Conservation (phyloP, 2,888 invertebrate genomes). For the Heliconius erato region DNA sequence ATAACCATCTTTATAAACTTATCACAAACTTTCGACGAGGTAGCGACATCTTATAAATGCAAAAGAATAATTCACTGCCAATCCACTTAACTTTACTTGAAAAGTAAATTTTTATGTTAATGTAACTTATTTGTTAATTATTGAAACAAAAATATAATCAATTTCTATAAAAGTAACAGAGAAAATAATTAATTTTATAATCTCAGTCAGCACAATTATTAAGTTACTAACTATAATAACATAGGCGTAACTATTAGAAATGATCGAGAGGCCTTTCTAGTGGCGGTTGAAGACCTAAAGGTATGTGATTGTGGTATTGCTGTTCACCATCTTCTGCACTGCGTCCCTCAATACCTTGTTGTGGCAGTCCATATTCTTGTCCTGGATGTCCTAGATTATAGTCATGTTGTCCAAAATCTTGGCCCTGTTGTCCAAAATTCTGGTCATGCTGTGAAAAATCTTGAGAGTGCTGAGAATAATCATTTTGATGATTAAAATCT, state of each 20-base stretch:
- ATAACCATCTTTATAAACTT: slow-evolving; percentile 43
- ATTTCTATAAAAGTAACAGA: neutral
- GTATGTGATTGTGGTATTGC: slow-evolving; percentile 79
- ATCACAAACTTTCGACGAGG: slow-evolving; percentile 60
- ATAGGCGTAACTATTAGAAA: slow-evolving; percentile 67
- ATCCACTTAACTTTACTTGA: slow-evolving; percentile 17
- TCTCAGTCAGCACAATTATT: slow-evolving; percentile 27
- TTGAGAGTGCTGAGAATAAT: slow-evolving; percentile 49
- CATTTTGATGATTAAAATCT: slow-evolving; percentile 50
- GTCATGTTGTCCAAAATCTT: slow-evolving; percentile 56
- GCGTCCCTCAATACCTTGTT: slow-evolving; percentile 73
- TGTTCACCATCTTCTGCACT: slow-evolving; percentile 67
- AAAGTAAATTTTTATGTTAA: neutral
- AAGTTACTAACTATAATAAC: slow-evolving; percentile 49
- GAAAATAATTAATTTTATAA: neutral
- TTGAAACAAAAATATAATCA: neutral
- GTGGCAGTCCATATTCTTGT: slow-evolving; percentile 71
- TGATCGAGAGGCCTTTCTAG: slow-evolving; percentile 79
- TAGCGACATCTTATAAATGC: slow-evolving; percentile 49
- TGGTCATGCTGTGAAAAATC: slow-evolving; percentile 54
- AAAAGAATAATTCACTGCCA: slow-evolving; percentile 36
- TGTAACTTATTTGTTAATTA: slow-evolving; percentile 14
- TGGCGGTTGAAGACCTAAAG: slow-evolving; percentile 78
- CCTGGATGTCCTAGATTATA: slow-evolving; percentile 53
- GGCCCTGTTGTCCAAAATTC: slow-evolving; percentile 54